Conservation (phyloP, 2,797 vertebrate genomes). For the Dicrostonyx torquatus region DNA sequence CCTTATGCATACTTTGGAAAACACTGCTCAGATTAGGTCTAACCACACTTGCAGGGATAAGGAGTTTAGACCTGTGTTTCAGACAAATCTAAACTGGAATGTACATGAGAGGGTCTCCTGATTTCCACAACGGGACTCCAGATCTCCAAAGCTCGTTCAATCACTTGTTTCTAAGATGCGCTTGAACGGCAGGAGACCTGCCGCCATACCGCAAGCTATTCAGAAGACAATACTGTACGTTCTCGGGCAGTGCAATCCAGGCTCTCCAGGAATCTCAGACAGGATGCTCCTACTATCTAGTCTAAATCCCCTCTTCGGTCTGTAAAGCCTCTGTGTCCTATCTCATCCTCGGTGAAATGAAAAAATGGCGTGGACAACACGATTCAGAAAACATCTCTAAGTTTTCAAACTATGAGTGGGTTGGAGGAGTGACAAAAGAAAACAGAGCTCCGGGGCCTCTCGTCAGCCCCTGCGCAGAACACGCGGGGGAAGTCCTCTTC, state of each 20-base stretch:
- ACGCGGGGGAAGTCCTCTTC: not conserved
- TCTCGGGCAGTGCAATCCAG: slow-evolving; percentile 9
- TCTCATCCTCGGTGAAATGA: not conserved
- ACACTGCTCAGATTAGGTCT: slow-evolving; percentile 14
- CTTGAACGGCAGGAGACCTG: not conserved
- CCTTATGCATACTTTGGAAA: not conserved
- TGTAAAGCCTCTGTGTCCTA: slow-evolving; percentile 14
- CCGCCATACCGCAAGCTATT: not conserved
- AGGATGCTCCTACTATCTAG: slow-evolving; percentile 14
- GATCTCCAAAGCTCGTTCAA: not conserved
- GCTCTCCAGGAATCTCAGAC: slow-evolving; percentile 28
- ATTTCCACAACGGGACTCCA: not conserved
- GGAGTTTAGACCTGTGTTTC: slow-evolving; percentile 11
- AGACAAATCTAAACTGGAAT: slow-evolving; percentile 22
- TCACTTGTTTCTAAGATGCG: not conserved
- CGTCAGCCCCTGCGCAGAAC: not conserved
- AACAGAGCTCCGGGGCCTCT: not conserved
- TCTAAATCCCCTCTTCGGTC: slow-evolving; percentile 21
- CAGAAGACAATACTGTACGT: not conserved
- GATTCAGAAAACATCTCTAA: not conserved
- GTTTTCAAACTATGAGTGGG: not conserved
- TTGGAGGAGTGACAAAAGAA: not conserved
- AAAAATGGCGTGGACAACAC: not conserved
- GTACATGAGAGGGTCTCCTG: not conserved
- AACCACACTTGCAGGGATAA: not conserved